Evolutionary conservation across 2,113 vertebrate genomes (phyloP).

Genomic region (Todiramphus chloris): DNA sequence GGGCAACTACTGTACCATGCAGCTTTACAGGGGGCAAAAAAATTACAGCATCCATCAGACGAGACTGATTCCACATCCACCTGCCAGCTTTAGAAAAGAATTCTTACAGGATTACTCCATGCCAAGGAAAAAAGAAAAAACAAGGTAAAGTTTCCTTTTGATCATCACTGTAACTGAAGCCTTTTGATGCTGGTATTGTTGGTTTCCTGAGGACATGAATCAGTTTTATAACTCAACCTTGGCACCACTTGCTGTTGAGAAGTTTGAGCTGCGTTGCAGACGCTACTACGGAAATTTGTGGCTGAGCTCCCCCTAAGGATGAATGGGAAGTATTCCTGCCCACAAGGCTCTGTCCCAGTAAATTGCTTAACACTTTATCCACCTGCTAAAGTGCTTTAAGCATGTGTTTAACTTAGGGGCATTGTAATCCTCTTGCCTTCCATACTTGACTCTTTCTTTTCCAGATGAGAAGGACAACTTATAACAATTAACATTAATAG

Average conservation of each 20-base stretch:
- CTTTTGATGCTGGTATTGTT: neutral
- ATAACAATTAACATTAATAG: neutral
- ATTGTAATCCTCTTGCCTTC: neutral
- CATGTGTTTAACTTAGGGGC: neutral
- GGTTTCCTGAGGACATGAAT: neutral
- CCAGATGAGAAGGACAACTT: neutral
- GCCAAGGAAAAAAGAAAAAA: neutral
- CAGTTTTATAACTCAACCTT: neutral
- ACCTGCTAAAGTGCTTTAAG: neutral
- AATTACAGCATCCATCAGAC: neutral
- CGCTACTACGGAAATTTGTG: neutral
- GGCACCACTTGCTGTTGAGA: neutral
- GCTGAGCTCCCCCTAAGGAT: neutral
- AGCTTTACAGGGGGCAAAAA: neutral
- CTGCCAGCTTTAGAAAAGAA: neutral
- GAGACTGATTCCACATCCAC: accelerated
- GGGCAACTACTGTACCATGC: neutral
- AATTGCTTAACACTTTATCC: neutral
- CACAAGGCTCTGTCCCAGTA: neutral
- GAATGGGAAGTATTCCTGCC: neutral
- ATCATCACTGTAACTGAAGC: neutral
- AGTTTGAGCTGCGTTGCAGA: neutral
- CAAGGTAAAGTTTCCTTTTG: neutral
- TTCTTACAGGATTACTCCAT: neutral
- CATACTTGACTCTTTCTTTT: neutral